phyloP scores from a whole-genome alignment of 2,113 vertebrate species.

The Tyrannus savana region DNA sequence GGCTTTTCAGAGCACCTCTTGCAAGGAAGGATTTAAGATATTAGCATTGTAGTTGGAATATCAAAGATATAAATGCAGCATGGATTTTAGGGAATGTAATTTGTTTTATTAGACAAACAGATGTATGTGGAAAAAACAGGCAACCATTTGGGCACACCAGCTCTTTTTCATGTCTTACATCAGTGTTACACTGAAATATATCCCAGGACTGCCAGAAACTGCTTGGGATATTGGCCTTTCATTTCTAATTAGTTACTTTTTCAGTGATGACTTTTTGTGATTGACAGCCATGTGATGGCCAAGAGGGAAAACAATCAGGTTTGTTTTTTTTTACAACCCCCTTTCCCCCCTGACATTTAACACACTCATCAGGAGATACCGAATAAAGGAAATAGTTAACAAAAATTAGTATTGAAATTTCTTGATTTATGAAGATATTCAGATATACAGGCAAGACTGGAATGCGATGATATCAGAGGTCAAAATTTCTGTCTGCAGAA shows the following conservation, averaged over 20 bases:
- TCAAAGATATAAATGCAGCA: neutral
- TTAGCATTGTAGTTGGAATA: neutral
- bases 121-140: neutral
- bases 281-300: neutral
- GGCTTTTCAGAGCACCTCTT: neutral
- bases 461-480: slow-evolving; percentile 66
- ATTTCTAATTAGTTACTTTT: slow-evolving; percentile 23
- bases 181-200: neutral
- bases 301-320: slow-evolving; percentile 8
- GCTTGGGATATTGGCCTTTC: neutral
- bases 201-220: neutral
- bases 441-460: slow-evolving; percentile 23
- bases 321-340: neutral
- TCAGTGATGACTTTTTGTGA: slow-evolving; percentile 9
- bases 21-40: neutral
- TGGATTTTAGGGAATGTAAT: neutral
- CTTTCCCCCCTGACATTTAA: neutral
- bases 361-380: neutral
- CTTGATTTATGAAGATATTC: slow-evolving; percentile 55
- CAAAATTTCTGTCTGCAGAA: slow-evolving; percentile 52
- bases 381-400: slow-evolving; percentile 48
- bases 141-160: neutral
- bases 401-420: slow-evolving; percentile 28
- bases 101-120: neutral
- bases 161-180: slow-evolving; percentile 11